Evolutionary conservation across 2,113 vertebrate species (phyloP).

Genomic region (Onychorhynchus coronatus): DNA sequence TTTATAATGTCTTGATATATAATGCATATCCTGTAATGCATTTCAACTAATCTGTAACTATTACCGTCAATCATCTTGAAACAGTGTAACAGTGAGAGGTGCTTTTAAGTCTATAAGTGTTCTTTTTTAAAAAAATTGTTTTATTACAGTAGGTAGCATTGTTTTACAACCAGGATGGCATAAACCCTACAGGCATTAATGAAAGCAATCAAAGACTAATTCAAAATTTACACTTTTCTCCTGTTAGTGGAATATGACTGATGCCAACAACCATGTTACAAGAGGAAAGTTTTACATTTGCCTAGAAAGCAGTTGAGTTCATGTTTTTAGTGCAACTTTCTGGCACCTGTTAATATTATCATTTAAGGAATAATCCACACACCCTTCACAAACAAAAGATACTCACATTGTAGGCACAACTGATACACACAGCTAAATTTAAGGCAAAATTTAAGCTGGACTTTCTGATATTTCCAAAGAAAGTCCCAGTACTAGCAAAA

Average conservation of each 20-base stretch:
- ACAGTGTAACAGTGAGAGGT: background rate
- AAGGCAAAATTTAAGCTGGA: background rate
- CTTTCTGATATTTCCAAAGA: background rate
- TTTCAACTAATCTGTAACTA: conserved; percentile 29
- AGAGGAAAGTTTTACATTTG: background rate
- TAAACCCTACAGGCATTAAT: background rate
- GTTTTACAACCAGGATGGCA: background rate
- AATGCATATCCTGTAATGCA: conserved; percentile 47
- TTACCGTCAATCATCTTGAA: conserved; percentile 45
- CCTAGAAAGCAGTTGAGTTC: background rate
- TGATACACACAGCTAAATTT: background rate
- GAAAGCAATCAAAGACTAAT: background rate
- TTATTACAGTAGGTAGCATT: background rate
- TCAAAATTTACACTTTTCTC: background rate
- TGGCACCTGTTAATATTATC: background rate
- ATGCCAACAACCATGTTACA: background rate
- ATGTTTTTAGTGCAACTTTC: background rate
- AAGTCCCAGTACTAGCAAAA: background rate
- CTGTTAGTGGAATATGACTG: background rate
- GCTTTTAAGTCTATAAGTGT: background rate
- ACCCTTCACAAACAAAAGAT: background rate
- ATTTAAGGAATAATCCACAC: background rate
- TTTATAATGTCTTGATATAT: conserved; percentile 53
- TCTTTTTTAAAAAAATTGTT: background rate
- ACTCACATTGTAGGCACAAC: background rate